Conservation (phyloP, 2,113 vertebrate genomes). For the Limnothrissa miodon region DNA sequence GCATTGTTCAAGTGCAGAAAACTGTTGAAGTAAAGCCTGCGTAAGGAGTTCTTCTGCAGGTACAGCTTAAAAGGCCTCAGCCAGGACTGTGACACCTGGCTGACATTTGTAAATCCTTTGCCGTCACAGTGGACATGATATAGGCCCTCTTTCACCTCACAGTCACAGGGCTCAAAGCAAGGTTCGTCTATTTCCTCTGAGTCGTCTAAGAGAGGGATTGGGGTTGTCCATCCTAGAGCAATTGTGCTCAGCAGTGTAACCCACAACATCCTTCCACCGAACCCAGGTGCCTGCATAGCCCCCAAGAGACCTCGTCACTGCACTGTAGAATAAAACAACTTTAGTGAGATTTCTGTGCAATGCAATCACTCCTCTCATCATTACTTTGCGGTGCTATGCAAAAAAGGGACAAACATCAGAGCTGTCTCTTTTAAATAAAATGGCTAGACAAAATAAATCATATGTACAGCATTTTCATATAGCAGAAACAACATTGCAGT, state of each 20-base stretch:
- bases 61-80: slow-evolving; percentile 98
- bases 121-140: slow-evolving; percentile 98
- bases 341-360: background rate
- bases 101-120: slow-evolving; percentile 97
- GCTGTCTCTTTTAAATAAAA: background rate
- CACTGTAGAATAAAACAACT: slow-evolving; percentile 54
- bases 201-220: slow-evolving; percentile 92
- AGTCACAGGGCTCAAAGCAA: slow-evolving; percentile 96
- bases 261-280: slow-evolving; percentile 92
- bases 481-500: background rate
- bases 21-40: slow-evolving; percentile 96
- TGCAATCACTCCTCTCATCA: background rate
- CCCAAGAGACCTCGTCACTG: slow-evolving; percentile 61
- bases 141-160: slow-evolving; percentile 97
- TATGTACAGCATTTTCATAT: background rate
- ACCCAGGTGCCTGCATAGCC: slow-evolving; percentile 64
- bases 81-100: slow-evolving; percentile 96
- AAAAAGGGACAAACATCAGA: background rate
- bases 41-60: slow-evolving; percentile 95
- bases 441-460: background rate
- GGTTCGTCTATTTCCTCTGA: slow-evolving; percentile 95
- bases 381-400: background rate
- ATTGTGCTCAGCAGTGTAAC: slow-evolving; percentile 89
- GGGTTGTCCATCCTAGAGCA: slow-evolving; percentile 90
- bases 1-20: slow-evolving; percentile 97